phyloP scores from a whole-genome alignment of 2,113 vertebrate species.

The Phyllostomus discolor region DNA sequence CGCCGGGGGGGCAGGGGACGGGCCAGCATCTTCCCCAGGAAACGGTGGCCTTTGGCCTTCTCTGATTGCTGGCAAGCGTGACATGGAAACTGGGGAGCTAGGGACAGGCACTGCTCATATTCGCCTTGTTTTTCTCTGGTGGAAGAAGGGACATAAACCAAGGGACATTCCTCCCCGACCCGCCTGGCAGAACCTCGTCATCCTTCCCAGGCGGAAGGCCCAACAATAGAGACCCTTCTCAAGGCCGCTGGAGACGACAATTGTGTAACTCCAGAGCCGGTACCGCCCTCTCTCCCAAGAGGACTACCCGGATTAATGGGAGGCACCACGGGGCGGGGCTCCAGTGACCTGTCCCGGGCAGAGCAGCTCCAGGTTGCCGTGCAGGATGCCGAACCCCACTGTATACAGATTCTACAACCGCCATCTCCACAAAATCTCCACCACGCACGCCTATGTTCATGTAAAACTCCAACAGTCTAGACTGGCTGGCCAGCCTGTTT shows the following conservation, averaged over 20 bases:
- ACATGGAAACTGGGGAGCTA: not conserved
- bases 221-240: not conserved
- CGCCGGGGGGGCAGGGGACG: not conserved
- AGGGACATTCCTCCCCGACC: no score
- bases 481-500: not conserved
- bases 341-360: not conserved
- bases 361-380: accelerated
- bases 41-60: constrained; percentile 35
- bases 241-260: not conserved
- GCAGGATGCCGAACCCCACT: accelerated
- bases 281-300: accelerated
- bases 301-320: no score
- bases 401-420: accelerated
- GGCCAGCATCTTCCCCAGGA: not conserved
- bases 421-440: accelerated
- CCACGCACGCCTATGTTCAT: accelerated
- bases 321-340: not conserved
- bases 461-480: not conserved
- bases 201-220: not conserved
- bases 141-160: not conserved
- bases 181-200: accelerated
- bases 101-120: not conserved
- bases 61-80: constrained; percentile 11
- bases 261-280: accelerated
- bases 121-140: not conserved